Evolutionary conservation across 64 coral and sea anemone species (phyloP), one percentile per base, ranked within the genome.

Genomic region (Astreopora myriophthalma): DNA sequence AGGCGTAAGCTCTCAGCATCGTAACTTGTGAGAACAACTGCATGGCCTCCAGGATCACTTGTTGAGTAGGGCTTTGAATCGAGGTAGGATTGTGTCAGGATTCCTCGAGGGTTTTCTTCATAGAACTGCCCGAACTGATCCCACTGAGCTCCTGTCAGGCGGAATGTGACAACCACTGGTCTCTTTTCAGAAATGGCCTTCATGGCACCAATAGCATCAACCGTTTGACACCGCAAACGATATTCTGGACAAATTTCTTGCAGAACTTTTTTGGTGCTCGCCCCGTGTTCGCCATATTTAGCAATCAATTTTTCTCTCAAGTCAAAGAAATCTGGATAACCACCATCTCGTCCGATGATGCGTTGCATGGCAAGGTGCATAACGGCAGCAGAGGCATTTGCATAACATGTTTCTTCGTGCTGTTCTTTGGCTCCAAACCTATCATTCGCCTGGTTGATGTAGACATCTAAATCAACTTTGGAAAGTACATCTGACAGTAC

Each of bases 341-440:
- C 78, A 0, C 93, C 86, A 1, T 89, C 51, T 0, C 86, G 93
- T 28, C 87, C 93, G 16, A 75, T 0, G 46, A 94, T 85, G 6
- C 93, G 69, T 35, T 70, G 40, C 93, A 94, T 94, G 32, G 86
- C 11, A 5, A 94, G 48, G n/a, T 95, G 71, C 0, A 95, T 29
- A 1, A 95, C 93, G 9, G 93, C 28, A 34, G 93, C 93, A 4
- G 87, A 79, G 34, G 81, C 87, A 60, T 85, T 55, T 30, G 93
- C 93, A 57, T 80, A 90, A 20, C 87, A 90, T 6, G 79, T 95
- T 0, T 22, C 37, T 51, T 57, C 80, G 4, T 76, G 12, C 75
- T 92, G 80, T 71, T 30, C 0, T 42, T 86, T 31, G 11, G 90
- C 68, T 24, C 1, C 13, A 37, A 79, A 90, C 0, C 24, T 34